A percentile compares a stretch with the other conserved stretches of the same genome.
These are phyloP conservation scores for Anas platyrhynchos DNA, from an alignment of 2,113 vertebrate species.

Conservation along the genomic window DNA sequence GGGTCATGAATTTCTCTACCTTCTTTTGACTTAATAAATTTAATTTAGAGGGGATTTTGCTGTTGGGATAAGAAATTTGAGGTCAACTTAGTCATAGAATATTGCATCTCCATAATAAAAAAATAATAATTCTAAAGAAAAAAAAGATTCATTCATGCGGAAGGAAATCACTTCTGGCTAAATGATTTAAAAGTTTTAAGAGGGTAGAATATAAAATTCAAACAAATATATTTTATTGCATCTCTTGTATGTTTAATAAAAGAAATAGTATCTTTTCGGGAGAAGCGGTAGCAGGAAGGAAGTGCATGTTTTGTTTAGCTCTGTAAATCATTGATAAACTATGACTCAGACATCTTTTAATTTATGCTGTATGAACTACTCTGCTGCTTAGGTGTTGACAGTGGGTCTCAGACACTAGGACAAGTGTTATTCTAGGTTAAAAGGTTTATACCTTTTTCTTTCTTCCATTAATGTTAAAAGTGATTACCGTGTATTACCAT, in stretches of 20 bases:
- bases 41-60: neutral
- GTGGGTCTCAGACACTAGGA: neutral
- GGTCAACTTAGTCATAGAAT: neutral
- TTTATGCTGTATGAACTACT: neutral
- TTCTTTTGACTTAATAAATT: neutral
- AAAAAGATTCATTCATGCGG: conserved; percentile 1
- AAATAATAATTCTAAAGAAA: neutral
- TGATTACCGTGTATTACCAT: too few relatives aligned
- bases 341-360: neutral
- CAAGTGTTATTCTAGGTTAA: neutral
- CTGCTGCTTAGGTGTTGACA: neutral
- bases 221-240: conserved; percentile 6
- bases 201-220: conserved; percentile 32
- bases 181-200: conserved; percentile 44
- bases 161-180: conserved; percentile 5
- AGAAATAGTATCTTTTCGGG: neutral
- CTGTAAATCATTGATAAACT: neutral
- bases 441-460: neutral
- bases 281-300: neutral
- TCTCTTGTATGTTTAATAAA: conserved; percentile 24
- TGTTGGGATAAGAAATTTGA: neutral
- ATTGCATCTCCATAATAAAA: neutral
- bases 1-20: neutral
- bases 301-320: neutral
- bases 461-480: too few relatives aligned